phyloP scores from a whole-genome alignment of 2,113 vertebrate genomes.

The Alouatta palliata region DNA sequence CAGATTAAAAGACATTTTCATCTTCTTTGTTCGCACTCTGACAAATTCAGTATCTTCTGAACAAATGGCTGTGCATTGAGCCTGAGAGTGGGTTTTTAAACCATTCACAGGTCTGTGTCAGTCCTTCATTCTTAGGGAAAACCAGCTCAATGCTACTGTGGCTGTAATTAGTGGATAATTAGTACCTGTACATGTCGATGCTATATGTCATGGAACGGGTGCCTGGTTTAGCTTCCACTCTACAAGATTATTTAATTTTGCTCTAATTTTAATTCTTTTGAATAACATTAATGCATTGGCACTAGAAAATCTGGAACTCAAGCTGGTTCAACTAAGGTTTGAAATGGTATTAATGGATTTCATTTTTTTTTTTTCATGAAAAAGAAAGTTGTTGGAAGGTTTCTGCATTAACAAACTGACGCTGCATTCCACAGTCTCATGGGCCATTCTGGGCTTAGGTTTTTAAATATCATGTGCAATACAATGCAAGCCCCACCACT shows the following conservation, averaged over 20 bases:
- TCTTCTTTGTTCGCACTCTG: constrained; percentile 57
- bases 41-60: constrained; percentile 49
- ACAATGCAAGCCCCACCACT: not conserved
- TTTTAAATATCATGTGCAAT: not conserved
- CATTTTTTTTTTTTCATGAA: constrained; percentile 56
- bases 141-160: constrained; percentile 73
- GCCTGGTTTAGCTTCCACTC: constrained; percentile 74
- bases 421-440: not conserved
- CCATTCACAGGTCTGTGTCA: not conserved
- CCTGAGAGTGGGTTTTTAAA: constrained; percentile 69
- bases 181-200: constrained; percentile 74
- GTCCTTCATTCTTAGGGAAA: constrained; percentile 70
- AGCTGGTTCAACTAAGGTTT: constrained; percentile 54
- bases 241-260: constrained; percentile 78
- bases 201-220: constrained; percentile 70
- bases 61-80: constrained; percentile 54
- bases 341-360: constrained; percentile 77
- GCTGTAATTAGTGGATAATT: constrained; percentile 83
- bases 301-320: constrained; percentile 33
- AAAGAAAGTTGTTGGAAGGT: constrained; percentile 59
- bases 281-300: constrained; percentile 60
- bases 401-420: not conserved
- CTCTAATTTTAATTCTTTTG: constrained; percentile 74
- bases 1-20: not conserved
- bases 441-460: not conserved